Conservation (phyloP, 2,797 vertebrate genomes). For the Lemur catta region DNA sequence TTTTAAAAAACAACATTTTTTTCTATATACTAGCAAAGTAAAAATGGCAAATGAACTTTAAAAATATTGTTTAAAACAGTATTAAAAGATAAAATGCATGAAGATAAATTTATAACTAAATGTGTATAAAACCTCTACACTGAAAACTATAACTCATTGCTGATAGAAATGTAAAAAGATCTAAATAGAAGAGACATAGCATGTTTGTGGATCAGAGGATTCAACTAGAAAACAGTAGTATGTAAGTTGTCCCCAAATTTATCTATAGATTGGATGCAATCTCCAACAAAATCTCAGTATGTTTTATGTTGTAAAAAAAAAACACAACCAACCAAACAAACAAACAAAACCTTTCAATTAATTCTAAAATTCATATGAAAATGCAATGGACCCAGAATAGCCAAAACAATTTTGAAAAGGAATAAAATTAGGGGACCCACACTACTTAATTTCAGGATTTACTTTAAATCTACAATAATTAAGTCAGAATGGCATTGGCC, state of each 20-base stretch:
- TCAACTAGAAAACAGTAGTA: neutral
- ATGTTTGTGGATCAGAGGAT: neutral
- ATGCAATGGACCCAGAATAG: neutral
- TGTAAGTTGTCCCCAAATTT: neutral
- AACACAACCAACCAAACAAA: neutral
- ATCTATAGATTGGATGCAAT: neutral
- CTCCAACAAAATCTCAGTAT: neutral
- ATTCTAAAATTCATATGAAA: neutral
- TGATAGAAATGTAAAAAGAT: neutral
- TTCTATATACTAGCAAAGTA: neutral
- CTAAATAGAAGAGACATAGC: neutral
- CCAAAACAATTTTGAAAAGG: neutral
- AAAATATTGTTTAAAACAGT: neutral
- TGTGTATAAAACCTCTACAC: neutral
- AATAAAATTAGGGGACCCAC: neutral
- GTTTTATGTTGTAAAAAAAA: no score
- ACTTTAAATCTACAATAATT: neutral
- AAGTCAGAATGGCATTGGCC: fast-evolving
- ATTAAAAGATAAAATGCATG: neutral
- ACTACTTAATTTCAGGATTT: neutral
- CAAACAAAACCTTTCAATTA: neutral
- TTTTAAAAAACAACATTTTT: neutral
- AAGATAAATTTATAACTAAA: neutral
- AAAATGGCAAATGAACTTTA: neutral
- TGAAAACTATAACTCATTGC: neutral